Evolutionary conservation across 2,113 vertebrate species (phyloP).

Genomic region (Brachypodius melanocephalos): DNA sequence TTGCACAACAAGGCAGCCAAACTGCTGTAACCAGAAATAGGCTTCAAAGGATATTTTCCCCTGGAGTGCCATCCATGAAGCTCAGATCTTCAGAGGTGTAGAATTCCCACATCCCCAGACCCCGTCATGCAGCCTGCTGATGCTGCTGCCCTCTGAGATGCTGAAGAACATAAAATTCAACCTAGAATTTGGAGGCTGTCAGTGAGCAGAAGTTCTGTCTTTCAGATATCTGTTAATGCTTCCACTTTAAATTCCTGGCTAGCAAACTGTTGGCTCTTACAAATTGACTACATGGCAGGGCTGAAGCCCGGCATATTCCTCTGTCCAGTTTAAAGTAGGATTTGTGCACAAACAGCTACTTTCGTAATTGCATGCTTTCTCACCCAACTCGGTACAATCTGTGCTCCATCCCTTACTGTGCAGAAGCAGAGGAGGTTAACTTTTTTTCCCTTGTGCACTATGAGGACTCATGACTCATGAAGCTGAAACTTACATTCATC

Average conservation of each 20-base stretch:
- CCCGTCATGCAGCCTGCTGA: accelerated
- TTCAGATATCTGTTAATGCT: neutral
- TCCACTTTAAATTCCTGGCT: neutral
- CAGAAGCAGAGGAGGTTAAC: neutral
- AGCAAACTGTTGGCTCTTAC: neutral
- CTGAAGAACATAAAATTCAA: neutral
- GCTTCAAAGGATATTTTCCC: conserved; percentile 33
- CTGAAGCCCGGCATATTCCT: neutral
- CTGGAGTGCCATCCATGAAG: neutral
- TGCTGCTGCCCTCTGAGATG: neutral
- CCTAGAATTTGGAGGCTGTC: neutral
- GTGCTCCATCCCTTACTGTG: neutral
- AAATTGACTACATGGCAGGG: neutral
- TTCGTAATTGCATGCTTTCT: neutral
- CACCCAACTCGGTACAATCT: neutral
- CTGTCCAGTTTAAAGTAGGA: neutral
- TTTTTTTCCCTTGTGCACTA: neutral
- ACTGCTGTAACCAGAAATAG: conserved; percentile 30
- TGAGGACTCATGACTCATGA: neutral
- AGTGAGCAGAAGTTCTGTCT: neutral
- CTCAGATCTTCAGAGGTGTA: conserved; percentile 20
- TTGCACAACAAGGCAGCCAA: neutral
- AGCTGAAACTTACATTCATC: neutral
- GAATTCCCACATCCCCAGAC: neutral
- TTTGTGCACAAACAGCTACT: neutral